Base-by-base conservation (phyloP, 2,888 invertebrate species). In the Sycophila texana region DNA sequence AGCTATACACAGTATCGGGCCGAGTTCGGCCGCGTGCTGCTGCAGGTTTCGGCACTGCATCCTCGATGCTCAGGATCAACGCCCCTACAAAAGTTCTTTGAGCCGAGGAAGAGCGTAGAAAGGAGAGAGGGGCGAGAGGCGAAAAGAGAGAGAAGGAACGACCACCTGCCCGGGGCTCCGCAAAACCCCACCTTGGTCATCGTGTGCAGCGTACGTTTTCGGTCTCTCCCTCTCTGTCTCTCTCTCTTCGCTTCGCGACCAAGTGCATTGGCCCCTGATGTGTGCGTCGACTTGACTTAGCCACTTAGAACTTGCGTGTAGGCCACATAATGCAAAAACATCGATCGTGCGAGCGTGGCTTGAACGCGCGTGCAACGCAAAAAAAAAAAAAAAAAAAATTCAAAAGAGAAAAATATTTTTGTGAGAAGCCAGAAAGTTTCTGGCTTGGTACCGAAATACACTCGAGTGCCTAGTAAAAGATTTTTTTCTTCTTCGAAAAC, bases 111-210 rank as follows among this genome's bases (percentile, higher is more conserved):
- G 63, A 71, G 85, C 83, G 86, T 75, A 81, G 82, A 68, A 58
- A 26, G 60, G 22, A n/a, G 67, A 65, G 61, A 30, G 39, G 58
- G 26, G 18, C 10, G 22, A 47, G 26, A 16, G 57, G 26, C 75
- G 68, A 78, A 67, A 58, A 63, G 47, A 63, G 63, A 18, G 63
- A 63, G 63, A 63, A n/a, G 18, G 51, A 79, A 67, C 80, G 89
- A 88, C 89, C 90, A 90, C 90, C 90, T 90, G 90, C 90, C 90
- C 89, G 85, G 85, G 85, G 79, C 77, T 83, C 83, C 80, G 83
- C 83, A 79, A 83, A 84, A 83, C 85, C 85, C 84, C 85, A 85
- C 85, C 61, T 85, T 83, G 83, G 84, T 82, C 85, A 82, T 83
- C 83, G 65, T 51, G 12, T 13, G 76, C 51, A 20, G 18, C 26